phyloP scores from a whole-genome alignment of 2,797 vertebrate genomes.

The Cercopithecus diana region DNA sequence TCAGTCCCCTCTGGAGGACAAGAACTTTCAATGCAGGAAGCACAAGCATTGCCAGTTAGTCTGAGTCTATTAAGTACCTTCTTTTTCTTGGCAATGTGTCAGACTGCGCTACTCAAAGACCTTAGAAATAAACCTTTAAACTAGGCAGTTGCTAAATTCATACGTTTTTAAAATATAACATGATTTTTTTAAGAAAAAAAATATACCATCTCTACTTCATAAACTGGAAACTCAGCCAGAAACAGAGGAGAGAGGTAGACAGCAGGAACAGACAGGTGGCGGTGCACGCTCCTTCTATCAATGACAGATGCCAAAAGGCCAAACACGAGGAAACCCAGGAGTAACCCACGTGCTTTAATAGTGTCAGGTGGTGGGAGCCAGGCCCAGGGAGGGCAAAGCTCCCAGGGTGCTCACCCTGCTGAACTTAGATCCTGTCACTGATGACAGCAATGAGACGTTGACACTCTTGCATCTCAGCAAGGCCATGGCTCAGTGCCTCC shows the following conservation, averaged over 20 bases:
- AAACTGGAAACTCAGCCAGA: not conserved
- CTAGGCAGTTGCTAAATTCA: not conserved
- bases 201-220: not conserved
- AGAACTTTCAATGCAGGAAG: not conserved
- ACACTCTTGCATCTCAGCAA: rapidly evolving
- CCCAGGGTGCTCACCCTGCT: not conserved
- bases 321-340: not conserved
- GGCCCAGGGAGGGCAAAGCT: not conserved
- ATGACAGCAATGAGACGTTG: rapidly evolving
- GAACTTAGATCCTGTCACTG: not conserved
- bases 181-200: not conserved
- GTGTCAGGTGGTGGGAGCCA: not conserved
- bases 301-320: not conserved
- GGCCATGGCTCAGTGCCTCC: rapidly evolving
- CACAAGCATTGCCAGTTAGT: not conserved
- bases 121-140: conserved; percentile 16
- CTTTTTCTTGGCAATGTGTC: conserved; percentile 19
- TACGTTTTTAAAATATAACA: not conserved
- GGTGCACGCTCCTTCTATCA: not conserved
- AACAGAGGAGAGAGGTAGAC: not conserved
- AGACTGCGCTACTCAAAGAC: not conserved
- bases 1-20: not conserved
- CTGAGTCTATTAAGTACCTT: not conserved
- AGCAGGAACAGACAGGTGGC: rapidly evolving
- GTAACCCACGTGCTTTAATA: not conserved